phyloP scores from a whole-genome alignment of 1,140 invertebrate genomes.

The Metaphire vulgaris region DNA sequence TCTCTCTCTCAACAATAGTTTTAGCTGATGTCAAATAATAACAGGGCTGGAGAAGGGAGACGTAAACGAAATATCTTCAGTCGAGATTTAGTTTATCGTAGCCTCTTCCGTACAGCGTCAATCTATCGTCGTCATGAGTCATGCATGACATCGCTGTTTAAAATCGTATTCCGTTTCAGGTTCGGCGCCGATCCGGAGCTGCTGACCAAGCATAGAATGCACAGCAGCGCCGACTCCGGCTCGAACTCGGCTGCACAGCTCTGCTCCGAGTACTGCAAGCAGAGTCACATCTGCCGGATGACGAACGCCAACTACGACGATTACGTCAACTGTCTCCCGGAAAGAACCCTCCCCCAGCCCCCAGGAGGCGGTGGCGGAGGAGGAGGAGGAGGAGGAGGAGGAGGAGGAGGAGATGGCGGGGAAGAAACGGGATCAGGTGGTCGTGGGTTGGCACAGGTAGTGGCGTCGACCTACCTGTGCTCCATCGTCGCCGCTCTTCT shows the following conservation, averaged over 20 bases:
- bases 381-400: background rate
- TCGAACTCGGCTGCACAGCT: background rate
- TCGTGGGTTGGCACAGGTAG: background rate
- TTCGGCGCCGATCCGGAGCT: background rate
- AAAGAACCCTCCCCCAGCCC: background rate
- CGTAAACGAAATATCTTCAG: no score
- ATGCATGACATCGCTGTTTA: background rate
- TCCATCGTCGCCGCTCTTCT: background rate
- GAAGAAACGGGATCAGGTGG: background rate
- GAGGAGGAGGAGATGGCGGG: background rate
- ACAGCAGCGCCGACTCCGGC: background rate
- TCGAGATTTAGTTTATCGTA: no score
- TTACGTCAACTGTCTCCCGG: background rate
- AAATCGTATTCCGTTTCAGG: background rate
- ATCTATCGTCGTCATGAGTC: background rate
- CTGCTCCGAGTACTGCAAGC: background rate
- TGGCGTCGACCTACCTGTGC: background rate
- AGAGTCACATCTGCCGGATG: background rate
- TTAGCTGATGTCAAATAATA: no score
- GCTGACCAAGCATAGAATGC: background rate
- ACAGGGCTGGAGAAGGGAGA: no score
- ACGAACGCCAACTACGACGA: conserved; percentile 12
- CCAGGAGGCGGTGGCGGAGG: no score
- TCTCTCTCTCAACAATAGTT: no score
- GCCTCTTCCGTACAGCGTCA: background rate